A percentile compares a stretch with the other conserved stretches of the same genome.
phyloP scores from a whole-genome alignment of 2,888 invertebrate genomes.

The Theristus sp. region DNA sequence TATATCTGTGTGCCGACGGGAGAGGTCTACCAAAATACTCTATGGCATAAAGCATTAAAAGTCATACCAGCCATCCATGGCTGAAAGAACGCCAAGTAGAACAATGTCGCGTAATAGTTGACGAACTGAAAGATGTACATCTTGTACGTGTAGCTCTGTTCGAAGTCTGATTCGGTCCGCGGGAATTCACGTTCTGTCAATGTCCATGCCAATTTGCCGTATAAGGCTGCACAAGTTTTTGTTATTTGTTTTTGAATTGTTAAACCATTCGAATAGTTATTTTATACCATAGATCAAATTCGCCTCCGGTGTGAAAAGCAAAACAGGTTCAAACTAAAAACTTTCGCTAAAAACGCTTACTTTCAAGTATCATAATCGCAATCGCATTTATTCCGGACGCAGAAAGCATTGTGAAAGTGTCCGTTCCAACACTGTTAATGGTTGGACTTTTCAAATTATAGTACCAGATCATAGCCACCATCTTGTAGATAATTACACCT shows the following conservation, averaged over 20 bases:
- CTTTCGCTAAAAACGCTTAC: conserved; percentile 28
- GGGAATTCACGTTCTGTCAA: conserved; percentile 28
- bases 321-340: background rate
- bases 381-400: conserved; percentile 80
- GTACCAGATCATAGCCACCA: conserved; percentile 41
- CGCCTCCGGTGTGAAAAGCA: no score
- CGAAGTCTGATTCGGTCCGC: conserved; percentile 76
- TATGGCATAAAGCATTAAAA: no score
- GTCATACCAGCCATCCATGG: background rate
- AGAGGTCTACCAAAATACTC: background rate
- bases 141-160: conserved; percentile 75
- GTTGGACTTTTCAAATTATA: conserved; percentile 9
- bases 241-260: no score
- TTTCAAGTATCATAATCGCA: conserved; percentile 74
- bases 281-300: no score
- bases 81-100: conserved; percentile 81
- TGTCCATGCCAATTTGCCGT: conserved; percentile 6
- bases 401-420: conserved; percentile 58
- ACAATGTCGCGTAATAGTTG: conserved; percentile 86
- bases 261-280: no score
- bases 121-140: conserved; percentile 75
- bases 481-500: conserved; percentile 78
- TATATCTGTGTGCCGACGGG: background rate
- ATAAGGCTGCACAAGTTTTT: no score
- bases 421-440: background rate